Base-by-base conservation (phyloP, 2,888 invertebrate species). In the Steinernema hermaphroditum region DNA sequence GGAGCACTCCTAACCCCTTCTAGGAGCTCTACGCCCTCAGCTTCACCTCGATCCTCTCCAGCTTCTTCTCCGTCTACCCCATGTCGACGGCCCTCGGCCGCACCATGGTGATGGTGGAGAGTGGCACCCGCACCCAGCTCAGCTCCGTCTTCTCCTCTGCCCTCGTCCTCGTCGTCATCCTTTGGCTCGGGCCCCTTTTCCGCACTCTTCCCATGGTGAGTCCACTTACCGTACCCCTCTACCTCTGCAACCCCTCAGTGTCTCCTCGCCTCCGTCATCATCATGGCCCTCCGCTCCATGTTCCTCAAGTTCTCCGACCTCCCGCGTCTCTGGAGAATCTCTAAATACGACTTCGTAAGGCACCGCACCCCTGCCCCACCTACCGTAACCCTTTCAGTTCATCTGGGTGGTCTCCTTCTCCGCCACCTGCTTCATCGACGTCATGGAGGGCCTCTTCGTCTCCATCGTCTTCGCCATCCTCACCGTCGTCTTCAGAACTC, bases 171-270 rank as follows among this genome's bases (percentile, higher is more conserved):
- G 88, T 92, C 80, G 92, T 95, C 70, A 88, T 95, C 74, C 89
- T 95, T 71, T 93, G 92, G 91, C 90, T 95, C 77, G 94, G 93
- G 0, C 94, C 94, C 27, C 92, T 93, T 87, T 94, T 95, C 87
- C 91, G 93, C 87, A 90, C 91, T 54, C 88, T 95, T 76, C 95
- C 95, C 70, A 90, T 90, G 86, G 92, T 91, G 88, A 24, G 54
- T n/a, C 22, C 41, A 62, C 70, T 37, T 24, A 32, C 37, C 14
- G 19, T 43, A 16, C 43, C 16, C 16, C n/a, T 6, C 50, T 50
- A 16, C 22, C 16, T n/a, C n/a, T n/a, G 14, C 54, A 27, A 29
- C 1, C 57, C 41, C 80, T 49, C 69, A 81, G 81, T 81, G 81
- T 29, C 83, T 87, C 1, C 82, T 88, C 0, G 87, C 87, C 0